A percentile compares a stretch with the other conserved stretches of the same genome.
Evolutionary conservation across 2,797 vertebrate species (phyloP).

Genomic region (Pygocentrus nattereri): DNA sequence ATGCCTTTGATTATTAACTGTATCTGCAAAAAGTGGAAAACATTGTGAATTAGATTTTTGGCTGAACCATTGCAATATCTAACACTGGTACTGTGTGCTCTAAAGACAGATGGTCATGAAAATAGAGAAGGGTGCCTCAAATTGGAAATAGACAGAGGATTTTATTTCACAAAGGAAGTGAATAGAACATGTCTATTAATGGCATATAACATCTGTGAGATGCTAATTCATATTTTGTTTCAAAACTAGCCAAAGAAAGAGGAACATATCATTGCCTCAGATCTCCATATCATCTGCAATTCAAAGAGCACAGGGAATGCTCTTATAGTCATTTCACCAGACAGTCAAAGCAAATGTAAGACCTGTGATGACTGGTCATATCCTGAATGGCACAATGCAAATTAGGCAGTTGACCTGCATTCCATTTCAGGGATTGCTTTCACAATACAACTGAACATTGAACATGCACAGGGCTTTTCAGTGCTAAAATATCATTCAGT

Average conservation of each 20-base stretch:
- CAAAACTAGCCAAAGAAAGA: neutral
- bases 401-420: neutral
- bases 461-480: neutral
- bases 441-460: neutral
- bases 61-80: neutral
- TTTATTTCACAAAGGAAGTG: neutral
- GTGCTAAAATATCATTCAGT: neutral
- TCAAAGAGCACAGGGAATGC: neutral
- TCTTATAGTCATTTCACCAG: neutral
- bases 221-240: constrained; percentile 25
- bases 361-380: neutral
- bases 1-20: too few relatives aligned
- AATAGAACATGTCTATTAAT: neutral
- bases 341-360: neutral
- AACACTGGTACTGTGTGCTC: neutral
- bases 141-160: neutral
- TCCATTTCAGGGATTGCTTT: constrained; percentile 6
- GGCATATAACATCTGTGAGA: neutral
- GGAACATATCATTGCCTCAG: neutral
- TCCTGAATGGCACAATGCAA: neutral
- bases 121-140: neutral
- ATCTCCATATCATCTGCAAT: neutral
- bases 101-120: neutral
- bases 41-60: neutral
- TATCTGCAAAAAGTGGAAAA: neutral